Evolutionary conservation across 2,113 vertebrate species (phyloP), one percentile per base, ranked within the genome.

Genomic region (Mesitornis unicolor): DNA sequence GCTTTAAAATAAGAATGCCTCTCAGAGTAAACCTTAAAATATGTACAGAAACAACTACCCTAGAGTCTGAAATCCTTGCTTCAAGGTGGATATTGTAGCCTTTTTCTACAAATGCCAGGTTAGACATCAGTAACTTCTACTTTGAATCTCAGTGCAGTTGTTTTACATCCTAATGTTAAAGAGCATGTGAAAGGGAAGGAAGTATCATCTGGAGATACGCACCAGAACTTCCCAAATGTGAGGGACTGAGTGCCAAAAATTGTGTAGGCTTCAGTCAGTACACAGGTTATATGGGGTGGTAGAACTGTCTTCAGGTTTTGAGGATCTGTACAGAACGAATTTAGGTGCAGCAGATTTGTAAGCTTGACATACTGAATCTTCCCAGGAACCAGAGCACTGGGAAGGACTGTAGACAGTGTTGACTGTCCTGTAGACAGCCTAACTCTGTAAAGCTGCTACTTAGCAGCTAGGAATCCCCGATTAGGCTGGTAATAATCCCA

Each of bases 281-380:
- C n/a, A 28, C 14, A 24, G 56, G 11, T 78, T 48, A 33, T 38
- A 2, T 1, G 0, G 1, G 71, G 22, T 10, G 13, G 25, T 13
- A 24, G 40, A 65, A 20, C 14, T 54, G 17, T 31, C 40, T 21
- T n/a, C 16, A 20, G 7, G 8, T 51, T 68, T 53, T 68, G 48
- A 69, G 21, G 47, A 22, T 51, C 40, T 71, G 35, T 42, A 13
- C 29, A 79, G 65, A 71, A 59, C 6, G 51, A 28, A 28, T 64
- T 87, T 10, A 68, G 31, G 26, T 85, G 40, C 38, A n/a, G 2
- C 36, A 69, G 31, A 48, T 75, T 21, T 69, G 21, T 73, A 8
- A 25, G 10, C 18, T 47, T 86, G 36, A 60, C 20, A 56, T 9
- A 68, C 29, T 57, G 33, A 80, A 14, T 81, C 43, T 87, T 75